A percentile compares a stretch with the other conserved stretches of the same genome.
Evolutionary conservation across 2,113 vertebrate species (phyloP).

Genomic region (Pimephales promelas): DNA sequence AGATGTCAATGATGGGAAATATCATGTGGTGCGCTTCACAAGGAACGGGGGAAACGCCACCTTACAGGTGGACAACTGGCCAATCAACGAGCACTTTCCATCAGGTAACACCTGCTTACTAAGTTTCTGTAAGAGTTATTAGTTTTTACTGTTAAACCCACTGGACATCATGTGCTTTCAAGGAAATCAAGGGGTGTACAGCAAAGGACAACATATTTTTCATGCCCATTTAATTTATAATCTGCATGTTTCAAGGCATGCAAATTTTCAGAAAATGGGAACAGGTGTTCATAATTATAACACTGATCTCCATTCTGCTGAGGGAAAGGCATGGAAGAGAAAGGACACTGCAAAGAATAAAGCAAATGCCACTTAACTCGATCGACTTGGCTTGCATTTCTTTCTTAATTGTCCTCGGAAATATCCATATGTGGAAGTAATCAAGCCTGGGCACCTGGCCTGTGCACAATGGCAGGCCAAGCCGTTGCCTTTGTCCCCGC

Average conservation of each 20-base stretch:
- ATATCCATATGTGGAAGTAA: conserved; percentile 29
- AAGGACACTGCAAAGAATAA: conserved; percentile 13
- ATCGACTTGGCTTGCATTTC: conserved; percentile 37
- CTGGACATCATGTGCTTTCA: conserved; percentile 67
- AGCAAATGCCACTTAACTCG: conserved; percentile 26
- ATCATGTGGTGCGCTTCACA: conserved; percentile 93
- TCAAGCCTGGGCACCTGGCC: conserved; percentile 46
- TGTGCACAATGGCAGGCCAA: conserved; percentile 13
- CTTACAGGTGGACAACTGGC: conserved; percentile 95
- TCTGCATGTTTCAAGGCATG: conserved; percentile 8
- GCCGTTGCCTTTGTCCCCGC: conserved; percentile 55
- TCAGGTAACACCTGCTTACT: conserved; percentile 79
- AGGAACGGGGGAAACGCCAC: conserved; percentile 96
- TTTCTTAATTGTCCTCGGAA: conserved; percentile 42
- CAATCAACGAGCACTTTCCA: conserved; percentile 94
- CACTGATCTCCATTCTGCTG: not conserved
- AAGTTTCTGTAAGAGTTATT: not conserved
- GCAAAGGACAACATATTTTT: conserved; percentile 22
- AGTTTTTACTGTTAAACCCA: conserved; percentile 31
- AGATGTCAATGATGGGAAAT: conserved; percentile 92
- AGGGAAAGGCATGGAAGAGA: not conserved
- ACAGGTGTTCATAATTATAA: conserved; percentile 26
- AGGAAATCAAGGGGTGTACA: not conserved
- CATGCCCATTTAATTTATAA: conserved; percentile 8
- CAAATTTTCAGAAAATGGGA: not conserved